These are phyloP conservation scores for Lasioglossum lativentre DNA, from an alignment of 2,888 invertebrate species.

Conservation along the genomic window DNA sequence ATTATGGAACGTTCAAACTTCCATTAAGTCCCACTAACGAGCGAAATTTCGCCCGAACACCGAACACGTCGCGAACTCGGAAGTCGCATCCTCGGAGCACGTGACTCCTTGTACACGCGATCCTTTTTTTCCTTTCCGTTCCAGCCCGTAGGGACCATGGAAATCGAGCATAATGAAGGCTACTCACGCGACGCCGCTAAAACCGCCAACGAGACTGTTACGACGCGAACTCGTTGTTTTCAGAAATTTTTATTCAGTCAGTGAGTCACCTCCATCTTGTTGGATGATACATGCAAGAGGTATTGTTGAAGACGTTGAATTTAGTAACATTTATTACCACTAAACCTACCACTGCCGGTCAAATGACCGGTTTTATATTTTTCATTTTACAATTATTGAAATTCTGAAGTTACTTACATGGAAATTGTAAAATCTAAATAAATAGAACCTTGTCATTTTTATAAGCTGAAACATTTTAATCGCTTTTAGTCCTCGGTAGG, in stretches of 20 bases:
- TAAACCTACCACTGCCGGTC: no score
- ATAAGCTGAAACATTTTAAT: no score
- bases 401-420: no score
- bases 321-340: no score
- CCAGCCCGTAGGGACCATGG: conserved; percentile 7
- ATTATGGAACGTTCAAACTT: conserved; percentile 16
- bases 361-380: no score
- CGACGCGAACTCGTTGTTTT: background rate
- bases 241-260: background rate
- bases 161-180: conserved; percentile 45
- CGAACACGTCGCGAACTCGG: conserved; percentile 40
- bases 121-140: conserved; percentile 10
- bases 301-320: background rate
- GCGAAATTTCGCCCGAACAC: conserved; percentile 23
- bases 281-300: background rate
- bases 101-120: conserved; percentile 15
- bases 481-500: no score
- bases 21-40: conserved; percentile 2
- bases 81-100: conserved; percentile 13
- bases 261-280: background rate
- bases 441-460: no score
- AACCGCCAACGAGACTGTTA: conserved; percentile 43
- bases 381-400: no score
- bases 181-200: conserved; percentile 67
- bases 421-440: no score